Conservation (phyloP, 2,797 vertebrate species). For the Synaphobranchus kaupii region DNA sequence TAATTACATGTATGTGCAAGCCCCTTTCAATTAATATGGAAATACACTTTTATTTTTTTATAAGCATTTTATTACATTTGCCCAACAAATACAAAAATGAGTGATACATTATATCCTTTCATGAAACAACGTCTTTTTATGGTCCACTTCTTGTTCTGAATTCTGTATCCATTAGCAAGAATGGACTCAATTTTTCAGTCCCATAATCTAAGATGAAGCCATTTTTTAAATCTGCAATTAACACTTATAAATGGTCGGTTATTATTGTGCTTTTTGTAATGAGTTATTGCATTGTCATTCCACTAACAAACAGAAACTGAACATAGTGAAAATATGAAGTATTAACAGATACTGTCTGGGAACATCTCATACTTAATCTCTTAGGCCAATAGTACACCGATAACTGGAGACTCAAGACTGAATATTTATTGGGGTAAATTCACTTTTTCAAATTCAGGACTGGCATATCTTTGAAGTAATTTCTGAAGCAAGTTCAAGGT, state of each 20-base stretch:
- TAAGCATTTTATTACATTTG: conserved; percentile 19
- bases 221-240: neutral
- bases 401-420: neutral
- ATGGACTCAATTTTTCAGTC: neutral
- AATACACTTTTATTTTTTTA: neutral
- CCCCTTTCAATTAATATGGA: neutral
- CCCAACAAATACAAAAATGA: conserved; percentile 17
- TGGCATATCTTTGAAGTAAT: neutral
- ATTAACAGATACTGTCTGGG: neutral
- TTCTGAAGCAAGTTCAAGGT: neutral
- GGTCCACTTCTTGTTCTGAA: neutral
- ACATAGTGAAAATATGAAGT: neutral
- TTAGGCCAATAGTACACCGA: neutral
- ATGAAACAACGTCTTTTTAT: conserved; percentile 5
- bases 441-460: neutral
- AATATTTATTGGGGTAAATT: neutral
- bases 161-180: neutral
- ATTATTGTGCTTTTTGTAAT: conserved; percentile 1
- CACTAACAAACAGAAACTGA: neutral
- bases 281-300: conserved; percentile 10
- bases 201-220: neutral
- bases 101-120: neutral
- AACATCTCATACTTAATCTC: neutral
- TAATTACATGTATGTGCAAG: too few relatives aligned
- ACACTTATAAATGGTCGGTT: conserved; percentile 5